A percentile compares a stretch with the other conserved stretches of the same genome.
phyloP scores from a whole-genome alignment of 2,113 vertebrate species.

The Tamias sibiricus region DNA sequence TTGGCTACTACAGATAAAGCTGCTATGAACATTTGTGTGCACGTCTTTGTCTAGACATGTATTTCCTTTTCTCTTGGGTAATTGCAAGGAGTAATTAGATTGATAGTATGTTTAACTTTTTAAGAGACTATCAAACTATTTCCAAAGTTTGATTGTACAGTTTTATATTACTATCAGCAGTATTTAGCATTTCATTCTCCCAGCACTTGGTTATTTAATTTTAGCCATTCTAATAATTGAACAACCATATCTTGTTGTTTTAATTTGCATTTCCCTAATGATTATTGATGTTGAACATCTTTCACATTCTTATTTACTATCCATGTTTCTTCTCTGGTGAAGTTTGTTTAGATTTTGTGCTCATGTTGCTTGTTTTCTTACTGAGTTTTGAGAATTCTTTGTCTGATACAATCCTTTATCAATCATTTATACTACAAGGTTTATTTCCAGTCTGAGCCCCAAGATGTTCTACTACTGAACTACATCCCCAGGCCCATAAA shows the following conservation, averaged over 20 bases:
- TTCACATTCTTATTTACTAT: no score
- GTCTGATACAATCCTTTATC: neutral
- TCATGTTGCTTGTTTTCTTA: neutral
- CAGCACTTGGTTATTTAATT: constrained; percentile 4
- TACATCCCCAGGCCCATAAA: no score
- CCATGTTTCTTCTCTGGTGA: no score
- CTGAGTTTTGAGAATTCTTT: constrained; percentile 34
- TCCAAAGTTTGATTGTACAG: neutral
- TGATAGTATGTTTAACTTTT: constrained; percentile 24
- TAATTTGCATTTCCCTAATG: neutral
- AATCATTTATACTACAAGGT: neutral
- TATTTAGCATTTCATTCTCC: neutral
- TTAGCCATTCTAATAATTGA: neutral
- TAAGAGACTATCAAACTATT: constrained; percentile 16
- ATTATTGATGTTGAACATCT: no score
- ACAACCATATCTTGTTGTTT: neutral
- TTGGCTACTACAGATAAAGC: constrained; percentile 40
- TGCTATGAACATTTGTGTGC: neutral
- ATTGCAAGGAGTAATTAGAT: neutral
- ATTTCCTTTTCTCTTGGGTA: constrained; percentile 9
- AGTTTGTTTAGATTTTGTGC: neutral
- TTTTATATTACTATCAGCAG: neutral
- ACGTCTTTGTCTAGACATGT: neutral
- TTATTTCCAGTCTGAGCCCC: neutral
- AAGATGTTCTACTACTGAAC: no score